Base-by-base conservation (phyloP, 1,140 invertebrate species). In the Camponotus pennsylvanicus region DNA sequence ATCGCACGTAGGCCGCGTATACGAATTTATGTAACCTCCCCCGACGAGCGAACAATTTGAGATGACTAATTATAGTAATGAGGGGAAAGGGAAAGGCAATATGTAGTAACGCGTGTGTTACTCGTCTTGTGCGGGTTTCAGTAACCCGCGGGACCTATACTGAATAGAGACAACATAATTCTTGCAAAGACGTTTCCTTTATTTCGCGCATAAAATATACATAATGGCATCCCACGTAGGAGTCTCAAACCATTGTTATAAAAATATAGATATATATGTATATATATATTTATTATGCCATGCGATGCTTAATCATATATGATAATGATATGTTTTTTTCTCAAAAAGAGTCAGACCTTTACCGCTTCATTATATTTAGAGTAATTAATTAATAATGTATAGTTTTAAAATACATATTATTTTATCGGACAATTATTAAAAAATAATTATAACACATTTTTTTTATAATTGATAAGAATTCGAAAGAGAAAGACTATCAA, bases 141-240 rank as follows among this genome's bases (percentile, higher is more conserved):
- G 79, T 82, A 83, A 83, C 55, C 42, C 69, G 42, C 79, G 79
- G 52, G 79, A 83, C 40, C 40, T 75, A 63, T 45, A 61, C 37
- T 83, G 69, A 89, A 89, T 88, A 86, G 86, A 88, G 86, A 86
- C 66, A 45, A 59, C 63, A 71, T 76, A 32, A 85, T 87, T 86
- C 88, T 93, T 93, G 91, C 88, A 94, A 92, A 92, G 85, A 85
- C 87, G 89, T 93, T 94, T 91, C 69, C 86, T 93, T 94, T 94
- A 93, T 94, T 94, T 94, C 92, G 82, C 90, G 91, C 94, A 93
- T 93, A 93, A 94, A 94, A 94, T 94, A 94, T 94, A 94, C 93
- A 94, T 94, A 93, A 94, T 94, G 94, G 94, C 94, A 94, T 94
- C 92, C 93, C 91, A 93, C 90, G 87, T 89, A 92, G 93, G 91